Base-by-base conservation (phyloP, 2,113 vertebrate genomes). In the Heterotis niloticus region DNA sequence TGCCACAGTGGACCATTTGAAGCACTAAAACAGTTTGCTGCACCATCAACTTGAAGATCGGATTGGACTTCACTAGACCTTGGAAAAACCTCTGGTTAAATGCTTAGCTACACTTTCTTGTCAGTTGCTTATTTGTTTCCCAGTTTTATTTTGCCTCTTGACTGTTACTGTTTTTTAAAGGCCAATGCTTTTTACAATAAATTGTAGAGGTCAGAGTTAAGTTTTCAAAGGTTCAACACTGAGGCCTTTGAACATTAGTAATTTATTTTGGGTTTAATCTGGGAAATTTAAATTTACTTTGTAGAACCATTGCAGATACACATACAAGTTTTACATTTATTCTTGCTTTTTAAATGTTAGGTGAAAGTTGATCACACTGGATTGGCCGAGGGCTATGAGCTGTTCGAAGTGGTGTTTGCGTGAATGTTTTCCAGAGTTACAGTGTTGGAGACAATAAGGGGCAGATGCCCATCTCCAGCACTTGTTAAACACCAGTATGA, bases 11-110 rank as follows among this genome's bases (percentile, higher is more conserved):
- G 88, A 91, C 91, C 90, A 87, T 91, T 89, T 88, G 65, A 82
- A 80, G 75, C 83, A 94, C 91, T 92, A 88, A 93, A 89, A 91
- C 84, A 75, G 74, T 83, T 80, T 85, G 85, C 86, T 79, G 81
- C 85, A 83, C 82, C 86, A 76, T 71, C 52, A 5, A 60, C 79
- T 67, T 69, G 64, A 51, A 68, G 79, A 78, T 85, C 88, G 88
- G 80, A 83, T 79, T 77, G 86, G 78, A 85, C 85, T 81, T 87
- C 69, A n/a, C 72, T 82, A 77, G 75, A 85, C 85, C 87, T 84
- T 79, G 82, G 7, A 83, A 86, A 80, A 80, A 90, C 80, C 79
- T 79, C 80, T 81, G 26, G 78, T 82, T 83, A 74, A 56, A 34
- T 83, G 66, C 76, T 75, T 79, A 83, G 65, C 78, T 76, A 68